These are phyloP conservation scores for Mythimna impura DNA, from an alignment of 2,888 invertebrate species.

Conservation along the genomic window DNA sequence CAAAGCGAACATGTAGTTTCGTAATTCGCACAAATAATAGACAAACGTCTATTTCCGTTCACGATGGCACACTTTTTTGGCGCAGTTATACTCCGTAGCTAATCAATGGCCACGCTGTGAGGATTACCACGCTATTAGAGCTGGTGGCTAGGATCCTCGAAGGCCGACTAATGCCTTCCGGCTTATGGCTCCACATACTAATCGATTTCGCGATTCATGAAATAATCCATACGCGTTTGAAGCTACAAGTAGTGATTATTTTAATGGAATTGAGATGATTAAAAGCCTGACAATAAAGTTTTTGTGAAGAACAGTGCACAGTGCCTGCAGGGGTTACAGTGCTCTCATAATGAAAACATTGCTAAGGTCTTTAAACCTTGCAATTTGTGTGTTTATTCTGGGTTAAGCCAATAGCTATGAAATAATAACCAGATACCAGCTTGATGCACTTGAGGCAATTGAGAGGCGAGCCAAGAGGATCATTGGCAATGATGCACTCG, in stretches of 20 bases:
- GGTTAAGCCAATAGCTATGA: background rate
- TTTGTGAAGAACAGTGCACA: background rate
- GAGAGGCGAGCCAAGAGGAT: no score
- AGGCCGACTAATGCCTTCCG: constrained; percentile 69
- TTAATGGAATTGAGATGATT: background rate
- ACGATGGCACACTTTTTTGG: constrained; percentile 56
- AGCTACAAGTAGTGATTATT: constrained; percentile 24
- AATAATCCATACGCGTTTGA: constrained; percentile 56
- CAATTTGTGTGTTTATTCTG: background rate
- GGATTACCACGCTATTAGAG: constrained; percentile 58
- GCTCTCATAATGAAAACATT: background rate
- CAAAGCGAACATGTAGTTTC: constrained; percentile 35
- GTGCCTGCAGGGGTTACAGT: background rate
- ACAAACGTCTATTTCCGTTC: constrained; percentile 63
- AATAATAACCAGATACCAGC: no score
- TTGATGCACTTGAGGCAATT: no score
- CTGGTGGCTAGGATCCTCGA: constrained; percentile 67
- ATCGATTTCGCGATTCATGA: constrained; percentile 69
- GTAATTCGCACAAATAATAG: constrained; percentile 46
- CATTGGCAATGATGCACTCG: no score
- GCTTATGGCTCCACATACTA: constrained; percentile 62
- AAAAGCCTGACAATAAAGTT: background rate
- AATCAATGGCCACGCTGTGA: constrained; percentile 63
- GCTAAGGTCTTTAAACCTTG: background rate
- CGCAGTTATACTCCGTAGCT: constrained; percentile 61